Conservation (phyloP, 2,113 vertebrate species). For the Cromileptes altivelis region DNA sequence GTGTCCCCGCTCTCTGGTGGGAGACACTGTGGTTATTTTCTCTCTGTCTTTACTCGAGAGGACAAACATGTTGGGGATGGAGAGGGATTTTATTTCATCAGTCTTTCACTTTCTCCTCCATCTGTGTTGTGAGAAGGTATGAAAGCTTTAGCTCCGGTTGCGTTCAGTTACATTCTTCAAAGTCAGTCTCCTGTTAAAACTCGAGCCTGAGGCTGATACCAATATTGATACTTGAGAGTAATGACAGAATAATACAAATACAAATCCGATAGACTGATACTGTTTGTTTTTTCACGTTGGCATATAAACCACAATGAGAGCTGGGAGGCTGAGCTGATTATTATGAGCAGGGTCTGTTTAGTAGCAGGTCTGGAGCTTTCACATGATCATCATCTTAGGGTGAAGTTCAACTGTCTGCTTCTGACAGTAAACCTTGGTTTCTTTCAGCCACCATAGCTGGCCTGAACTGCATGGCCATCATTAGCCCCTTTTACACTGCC, state of each 20-base stretch:
- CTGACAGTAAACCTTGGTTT: too few relatives aligned
- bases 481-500: too few relatives aligned
- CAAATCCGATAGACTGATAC: not conserved
- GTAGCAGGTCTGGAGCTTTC: not conserved
- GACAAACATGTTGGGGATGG: slow-evolving; percentile 5
- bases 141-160: not conserved
- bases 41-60: slow-evolving; percentile 46
- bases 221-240: not conserved
- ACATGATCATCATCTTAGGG: not conserved
- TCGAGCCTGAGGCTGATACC: not conserved
- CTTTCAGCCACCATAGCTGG: too few relatives aligned
- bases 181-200: not conserved
- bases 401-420: not conserved
- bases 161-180: not conserved
- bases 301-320: not conserved
- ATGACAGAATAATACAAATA: not conserved
- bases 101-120: slow-evolving; percentile 4
- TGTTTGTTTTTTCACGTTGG: not conserved
- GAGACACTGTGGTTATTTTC: slow-evolving; percentile 21
- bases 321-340: not conserved
- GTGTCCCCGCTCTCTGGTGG: not conserved
- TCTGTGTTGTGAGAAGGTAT: slow-evolving; percentile 12
- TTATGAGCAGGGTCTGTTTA: not conserved
- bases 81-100: not conserved
- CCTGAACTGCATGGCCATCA: too few relatives aligned